phyloP scores from a whole-genome alignment of 2,113 vertebrate genomes.

The Aythya baeri region DNA sequence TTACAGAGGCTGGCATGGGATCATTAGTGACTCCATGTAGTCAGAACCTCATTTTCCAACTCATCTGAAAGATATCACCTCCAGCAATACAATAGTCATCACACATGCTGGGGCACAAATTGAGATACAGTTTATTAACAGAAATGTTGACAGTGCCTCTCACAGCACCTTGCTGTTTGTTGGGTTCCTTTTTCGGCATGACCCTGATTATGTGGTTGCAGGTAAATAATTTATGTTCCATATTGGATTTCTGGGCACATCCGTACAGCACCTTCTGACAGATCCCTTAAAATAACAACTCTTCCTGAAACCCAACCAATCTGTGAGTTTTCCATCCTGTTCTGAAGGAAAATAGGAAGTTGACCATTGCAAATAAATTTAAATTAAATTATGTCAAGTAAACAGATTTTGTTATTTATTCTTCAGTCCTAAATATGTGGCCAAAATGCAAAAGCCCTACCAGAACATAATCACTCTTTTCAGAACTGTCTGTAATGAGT shows the following conservation, averaged over 20 bases:
- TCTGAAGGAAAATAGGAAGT: neutral
- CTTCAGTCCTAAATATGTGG: neutral
- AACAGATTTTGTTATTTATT: neutral
- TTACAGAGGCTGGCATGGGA: neutral
- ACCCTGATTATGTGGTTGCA: neutral
- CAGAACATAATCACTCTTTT: neutral
- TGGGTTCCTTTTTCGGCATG: conserved; percentile 10
- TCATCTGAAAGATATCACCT: conserved; percentile 17
- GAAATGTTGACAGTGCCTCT: conserved; percentile 12
- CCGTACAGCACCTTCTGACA: neutral
- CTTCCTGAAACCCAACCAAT: neutral
- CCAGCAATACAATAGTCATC: neutral
- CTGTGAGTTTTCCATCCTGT: neutral
- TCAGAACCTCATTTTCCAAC: conserved; percentile 30
- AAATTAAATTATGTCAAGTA: neutral
- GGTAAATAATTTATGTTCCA: conserved; percentile 18
- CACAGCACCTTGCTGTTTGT: neutral
- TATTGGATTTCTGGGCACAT: neutral
- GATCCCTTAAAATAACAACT: neutral
- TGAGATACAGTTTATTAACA: neutral
- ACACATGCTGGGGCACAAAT: conserved; percentile 25
- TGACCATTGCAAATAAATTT: neutral
- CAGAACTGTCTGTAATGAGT: neutral
- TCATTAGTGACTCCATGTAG: conserved; percentile 23
- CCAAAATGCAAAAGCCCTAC: neutral